Percentiles rank a stretch among this genome's conserved stretches.
Conservation (phyloP, 2,888 invertebrate genomes). For the Diabrotica balteata region DNA sequence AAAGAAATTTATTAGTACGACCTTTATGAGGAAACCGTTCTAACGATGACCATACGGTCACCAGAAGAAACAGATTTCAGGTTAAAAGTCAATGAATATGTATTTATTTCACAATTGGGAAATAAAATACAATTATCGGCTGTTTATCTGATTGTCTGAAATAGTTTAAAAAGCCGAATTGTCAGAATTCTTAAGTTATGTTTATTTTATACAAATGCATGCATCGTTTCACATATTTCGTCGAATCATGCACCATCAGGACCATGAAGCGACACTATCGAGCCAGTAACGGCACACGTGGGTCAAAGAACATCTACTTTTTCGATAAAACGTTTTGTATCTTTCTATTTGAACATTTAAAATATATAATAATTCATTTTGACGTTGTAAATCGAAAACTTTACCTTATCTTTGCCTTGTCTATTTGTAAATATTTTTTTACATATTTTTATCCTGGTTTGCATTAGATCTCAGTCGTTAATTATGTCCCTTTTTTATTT, state of each 20-base stretch:
- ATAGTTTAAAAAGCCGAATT: slow-evolving; percentile 19
- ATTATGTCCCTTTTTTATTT: no score
- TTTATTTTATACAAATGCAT: slow-evolving; percentile 18
- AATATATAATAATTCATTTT: no score
- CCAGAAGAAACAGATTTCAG: slow-evolving; percentile 13
- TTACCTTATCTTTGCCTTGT: no score
- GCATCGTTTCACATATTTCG: slow-evolving; percentile 6
- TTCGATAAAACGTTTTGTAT: no score
- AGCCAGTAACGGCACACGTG: slow-evolving; percentile 1
- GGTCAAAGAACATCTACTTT: neutral
- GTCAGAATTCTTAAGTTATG: slow-evolving; percentile 22
- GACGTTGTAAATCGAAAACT: no score
- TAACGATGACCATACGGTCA: slow-evolving; percentile 19
- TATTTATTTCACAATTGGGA: slow-evolving; percentile 29
- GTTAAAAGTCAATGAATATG: slow-evolving; percentile 33
- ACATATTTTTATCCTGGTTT: no score
- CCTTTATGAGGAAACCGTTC: slow-evolving; percentile 20
- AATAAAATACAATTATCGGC: slow-evolving; percentile 23
- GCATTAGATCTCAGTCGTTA: no score
- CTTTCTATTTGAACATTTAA: no score
- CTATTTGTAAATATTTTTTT: no score
- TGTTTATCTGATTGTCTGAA: slow-evolving; percentile 25
- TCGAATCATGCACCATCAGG: slow-evolving; percentile 15
- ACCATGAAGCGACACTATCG: slow-evolving; percentile 11
- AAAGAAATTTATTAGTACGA: slow-evolving; percentile 26